Evolutionary conservation across 2,797 vertebrate genomes (phyloP), one percentile per base, ranked within the genome.

Genomic region (Phataginus tetradactyla): DNA sequence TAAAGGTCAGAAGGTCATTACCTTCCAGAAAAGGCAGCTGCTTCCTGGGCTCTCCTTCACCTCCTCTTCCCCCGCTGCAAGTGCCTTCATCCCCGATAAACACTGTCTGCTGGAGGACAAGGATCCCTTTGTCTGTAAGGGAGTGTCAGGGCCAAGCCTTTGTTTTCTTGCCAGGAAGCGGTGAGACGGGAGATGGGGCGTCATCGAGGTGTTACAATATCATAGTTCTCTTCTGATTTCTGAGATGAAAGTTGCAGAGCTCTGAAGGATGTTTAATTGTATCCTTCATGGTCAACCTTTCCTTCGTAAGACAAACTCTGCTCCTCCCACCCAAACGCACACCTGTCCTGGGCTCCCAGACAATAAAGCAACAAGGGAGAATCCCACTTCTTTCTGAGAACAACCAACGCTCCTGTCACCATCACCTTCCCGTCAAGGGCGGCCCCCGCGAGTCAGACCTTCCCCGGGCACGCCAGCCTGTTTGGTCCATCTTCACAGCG

Each of bases 211-310:
- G 72, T 71, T 37, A 69, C 27, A 95, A 9, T 75, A 55, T 74
- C 25, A 14, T 21, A 63, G n/a, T 91, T 96, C n/a, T 78, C 23
- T 78, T 83, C n/a, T 39, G 63, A 37, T 25, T 86, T 84, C 59
- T 90, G 71, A 90, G 85, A 59, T 71, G 45, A 32, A 84, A 86
- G 51, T 14, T 79, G 10, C 59, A 86, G 49, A 69, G 17, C 18
- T 86, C 90, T 79, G 69, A 90, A 86, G 15, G 45, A 75, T 78
- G 7, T 90, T 83, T 72, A 51, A 13, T 86, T 91, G 85, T 83
- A 64, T 63, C 23, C 20, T 83, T 84, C 29, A 37, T 0, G 20
- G 81, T 57, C 37, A 78, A 61, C 9, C 14, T 84, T 84, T 78
- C 12, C 55, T 72, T 61, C 29, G 0, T 51, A 81, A 77, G 15